phyloP scores from a whole-genome alignment of 2,888 invertebrate genomes.

The Malacosoma neustria region DNA sequence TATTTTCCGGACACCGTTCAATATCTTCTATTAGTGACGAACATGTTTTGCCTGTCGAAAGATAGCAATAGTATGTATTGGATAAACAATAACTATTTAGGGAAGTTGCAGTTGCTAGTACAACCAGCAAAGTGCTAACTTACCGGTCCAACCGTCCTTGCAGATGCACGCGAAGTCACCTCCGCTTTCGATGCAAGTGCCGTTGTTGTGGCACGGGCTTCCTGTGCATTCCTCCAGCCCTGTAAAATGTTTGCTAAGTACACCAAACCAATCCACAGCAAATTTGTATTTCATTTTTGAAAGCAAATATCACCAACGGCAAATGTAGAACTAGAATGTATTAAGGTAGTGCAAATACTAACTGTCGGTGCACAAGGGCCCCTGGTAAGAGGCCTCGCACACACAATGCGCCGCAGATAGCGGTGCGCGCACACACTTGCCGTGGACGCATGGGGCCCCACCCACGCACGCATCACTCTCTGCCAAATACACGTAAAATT shows the following conservation, averaged over 20 bases:
- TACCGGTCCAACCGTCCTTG: conserved; percentile 83
- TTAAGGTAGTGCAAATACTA: conserved; percentile 4
- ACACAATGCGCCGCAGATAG: conserved; percentile 21
- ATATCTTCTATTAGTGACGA: conserved; percentile 26
- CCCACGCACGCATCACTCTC: conserved; percentile 21
- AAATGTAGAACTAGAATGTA: too few species aligned
- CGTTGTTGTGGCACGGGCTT: conserved; percentile 84
- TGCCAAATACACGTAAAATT: conserved; percentile 4
- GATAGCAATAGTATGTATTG: too few species aligned
- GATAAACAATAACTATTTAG: too few species aligned
- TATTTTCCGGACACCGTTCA: conserved; percentile 56
- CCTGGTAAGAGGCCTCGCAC: conserved; percentile 71
- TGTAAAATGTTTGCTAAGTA: too few species aligned
- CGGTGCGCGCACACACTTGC: conserved; percentile 49
- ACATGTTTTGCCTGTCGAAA: conserved; percentile 45
- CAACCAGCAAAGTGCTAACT: conserved; percentile 9
- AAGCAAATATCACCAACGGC: too few species aligned
- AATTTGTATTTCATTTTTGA: too few species aligned
- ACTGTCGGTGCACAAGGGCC: conserved; percentile 79
- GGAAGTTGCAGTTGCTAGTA: too few species aligned
- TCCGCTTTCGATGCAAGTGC: conserved; percentile 83
- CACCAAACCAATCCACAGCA: too few species aligned
- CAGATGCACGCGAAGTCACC: conserved; percentile 87
- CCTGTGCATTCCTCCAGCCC: conserved; percentile 86
- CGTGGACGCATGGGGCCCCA: conserved; percentile 63